Evolutionary conservation across 2,888 invertebrate species (phyloP), one percentile per base, ranked within the genome.

Genomic region (Exephanes ischioxanthus): DNA sequence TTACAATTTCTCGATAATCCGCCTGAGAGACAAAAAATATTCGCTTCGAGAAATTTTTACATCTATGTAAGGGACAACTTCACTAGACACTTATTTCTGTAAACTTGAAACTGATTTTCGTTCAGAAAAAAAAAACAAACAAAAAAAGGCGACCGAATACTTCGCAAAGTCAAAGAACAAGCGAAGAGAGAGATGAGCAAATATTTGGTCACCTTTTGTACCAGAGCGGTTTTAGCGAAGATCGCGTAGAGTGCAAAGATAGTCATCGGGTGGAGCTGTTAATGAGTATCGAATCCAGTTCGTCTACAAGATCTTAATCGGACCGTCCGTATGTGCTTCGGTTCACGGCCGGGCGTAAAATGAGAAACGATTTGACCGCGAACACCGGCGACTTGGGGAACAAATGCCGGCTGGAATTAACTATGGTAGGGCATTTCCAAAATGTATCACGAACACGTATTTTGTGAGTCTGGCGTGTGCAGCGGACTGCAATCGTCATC

Each of bases 171-270:
- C 61, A 3, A 22, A 6, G 30, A 33, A 67, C 41, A 68, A 30
- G 14, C 37, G n/a, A 22, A 55, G 26, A 14, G n/a, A 26, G 16
- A 16, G 37, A 61, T 51, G 26, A 30, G 9, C 61, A 84, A 84
- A 81, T 80, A 84, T 84, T 77, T 80, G 68, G 48, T 45, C 71
- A 80, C 76, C 76, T 84, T 51, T 72, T 70, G 63, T 41, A 55
- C 22, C 48, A 45, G 7, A 45, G 26, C 58, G 73, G 26, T 68
- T 80, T 80, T 30, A 30, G 63, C 66, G 37, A 37, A 53, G 70
- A 26, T 80, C 68, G 75, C 70, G 48, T 45, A 73, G 19, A 80
- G 61, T 53, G 22, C 22, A 70, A 70, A 72, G 75, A 55, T 61
- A 30, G 14, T 67, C 41, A 16, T 72, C 41, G 30, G 22, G 51